Base-by-base conservation (phyloP, 2,888 invertebrate genomes). In the Alentia gelatinosa region DNA sequence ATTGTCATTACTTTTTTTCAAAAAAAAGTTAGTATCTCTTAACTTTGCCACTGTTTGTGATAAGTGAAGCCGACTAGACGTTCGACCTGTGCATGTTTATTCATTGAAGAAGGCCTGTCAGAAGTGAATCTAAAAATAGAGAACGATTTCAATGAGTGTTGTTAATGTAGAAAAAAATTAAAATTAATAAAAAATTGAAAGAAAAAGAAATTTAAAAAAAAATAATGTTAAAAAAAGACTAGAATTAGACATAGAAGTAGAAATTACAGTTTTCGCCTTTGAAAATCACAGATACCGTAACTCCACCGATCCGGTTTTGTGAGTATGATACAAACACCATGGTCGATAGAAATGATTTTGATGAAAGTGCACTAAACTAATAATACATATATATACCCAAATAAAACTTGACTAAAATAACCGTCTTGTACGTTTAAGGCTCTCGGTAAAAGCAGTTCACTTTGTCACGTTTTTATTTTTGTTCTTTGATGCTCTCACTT, bases 91-190 rank as follows among this genome's bases (percentile, higher is more conserved):
- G 79, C 79, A 79, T 79, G 79, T 37, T 79, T n/a, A 79, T 39
- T 37, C n/a, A 19, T 23, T 39, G 39, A n/a, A 79, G n/a, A 37
- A 26, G 26, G 79, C 37, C 12, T 35, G 79, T 79, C 79, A 79
- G 79, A 79, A 79, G 79, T 79, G 79, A 79, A 56, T 56, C 56
- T 56, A 56, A 56, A 56, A n/a, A n/a, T n/a, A n/a, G n/a, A n/a
- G n/a, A n/a, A n/a, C n/a, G n/a, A n/a, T n/a, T n/a, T n/a, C n/a
- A n/a, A n/a, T n/a, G n/a, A n/a, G n/a, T n/a, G n/a, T n/a, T n/a
- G n/a, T n/a, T n/a, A n/a, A n/a, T n/a, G n/a, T n/a, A n/a, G n/a
- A n/a, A n/a, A n/a, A n/a, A n/a, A n/a, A n/a, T n/a, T n/a, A n/a
- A n/a, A n/a, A n/a, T n/a, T n/a, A n/a, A n/a, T n/a, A n/a, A n/a